Evolutionary conservation across 2,888 invertebrate genomes (phyloP).

Genomic region (Chouioia cunea): DNA sequence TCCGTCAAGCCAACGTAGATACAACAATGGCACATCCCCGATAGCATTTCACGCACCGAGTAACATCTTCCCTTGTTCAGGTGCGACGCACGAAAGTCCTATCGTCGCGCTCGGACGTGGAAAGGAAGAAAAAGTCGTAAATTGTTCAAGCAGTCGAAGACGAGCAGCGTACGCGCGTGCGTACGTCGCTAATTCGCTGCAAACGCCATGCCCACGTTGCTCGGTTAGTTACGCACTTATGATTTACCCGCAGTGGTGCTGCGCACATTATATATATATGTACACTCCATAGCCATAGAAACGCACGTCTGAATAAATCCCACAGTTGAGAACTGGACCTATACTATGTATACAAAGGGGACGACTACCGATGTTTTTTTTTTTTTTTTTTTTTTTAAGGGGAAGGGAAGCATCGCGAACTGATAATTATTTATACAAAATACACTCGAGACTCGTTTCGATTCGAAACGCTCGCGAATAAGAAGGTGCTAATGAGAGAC

Average conservation of each 20-base stretch:
- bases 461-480: no score
- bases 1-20: no score
- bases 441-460: background rate
- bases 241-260: conserved; percentile 44
- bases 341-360: no score
- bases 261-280: background rate
- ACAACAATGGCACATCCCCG: no score
- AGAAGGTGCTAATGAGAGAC: no score
- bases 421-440: conserved; percentile 35
- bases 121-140: conserved; percentile 16
- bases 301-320: conserved; percentile 35
- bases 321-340: background rate
- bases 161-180: conserved; percentile 15
- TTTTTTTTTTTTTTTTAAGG: no score
- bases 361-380: no score
- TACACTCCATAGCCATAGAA: background rate
- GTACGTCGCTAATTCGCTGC: conserved; percentile 3
- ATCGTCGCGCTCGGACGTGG: background rate
- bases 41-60: no score
- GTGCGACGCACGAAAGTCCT: no score
- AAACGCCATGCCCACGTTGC: background rate
- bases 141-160: conserved; percentile 2
- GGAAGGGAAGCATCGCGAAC: no score
- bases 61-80: no score
- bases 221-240: conserved; percentile 52